Conservation (phyloP, 2,888 invertebrate genomes). For the Thymelicus sylvestris region DNA sequence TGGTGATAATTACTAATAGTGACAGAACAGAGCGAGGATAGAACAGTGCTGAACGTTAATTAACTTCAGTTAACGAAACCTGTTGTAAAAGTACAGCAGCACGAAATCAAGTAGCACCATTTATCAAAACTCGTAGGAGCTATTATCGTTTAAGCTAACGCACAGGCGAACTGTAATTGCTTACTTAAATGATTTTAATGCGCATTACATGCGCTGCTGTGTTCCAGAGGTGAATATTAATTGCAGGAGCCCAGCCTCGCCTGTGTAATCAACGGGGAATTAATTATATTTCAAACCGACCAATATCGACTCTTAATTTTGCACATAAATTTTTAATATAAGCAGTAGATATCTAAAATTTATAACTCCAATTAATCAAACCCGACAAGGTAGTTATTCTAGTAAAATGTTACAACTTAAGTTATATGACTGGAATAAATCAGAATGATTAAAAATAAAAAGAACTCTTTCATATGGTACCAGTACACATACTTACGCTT, state of each 20-base stretch:
- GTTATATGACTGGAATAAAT: background rate
- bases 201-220: slow-evolving; percentile 35
- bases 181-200: slow-evolving; percentile 37
- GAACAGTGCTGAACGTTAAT: slow-evolving; percentile 14
- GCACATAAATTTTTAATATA: slow-evolving; percentile 24
- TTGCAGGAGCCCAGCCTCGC: slow-evolving; percentile 30
- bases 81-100: slow-evolving; percentile 38
- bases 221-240: slow-evolving; percentile 36
- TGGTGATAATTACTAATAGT: slow-evolving; percentile 34
- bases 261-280: slow-evolving; percentile 32
- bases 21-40: slow-evolving; percentile 7
- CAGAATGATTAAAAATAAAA: slow-evolving; percentile 4
- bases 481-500: too few relatives aligned
- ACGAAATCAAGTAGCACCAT: slow-evolving; percentile 35
- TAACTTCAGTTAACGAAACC: slow-evolving; percentile 31
- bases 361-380: slow-evolving; percentile 28
- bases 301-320: slow-evolving; percentile 29
- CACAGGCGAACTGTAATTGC: slow-evolving; percentile 33
- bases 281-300: slow-evolving; percentile 27
- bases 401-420: background rate
- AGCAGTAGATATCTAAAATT: slow-evolving; percentile 12
- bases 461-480: background rate
- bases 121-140: slow-evolving; percentile 30
- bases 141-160: slow-evolving; percentile 33
- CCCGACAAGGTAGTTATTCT: slow-evolving; percentile 22